Evolutionary conservation across 2,113 vertebrate species (phyloP).

Genomic region (Bambusicola thoracicus): DNA sequence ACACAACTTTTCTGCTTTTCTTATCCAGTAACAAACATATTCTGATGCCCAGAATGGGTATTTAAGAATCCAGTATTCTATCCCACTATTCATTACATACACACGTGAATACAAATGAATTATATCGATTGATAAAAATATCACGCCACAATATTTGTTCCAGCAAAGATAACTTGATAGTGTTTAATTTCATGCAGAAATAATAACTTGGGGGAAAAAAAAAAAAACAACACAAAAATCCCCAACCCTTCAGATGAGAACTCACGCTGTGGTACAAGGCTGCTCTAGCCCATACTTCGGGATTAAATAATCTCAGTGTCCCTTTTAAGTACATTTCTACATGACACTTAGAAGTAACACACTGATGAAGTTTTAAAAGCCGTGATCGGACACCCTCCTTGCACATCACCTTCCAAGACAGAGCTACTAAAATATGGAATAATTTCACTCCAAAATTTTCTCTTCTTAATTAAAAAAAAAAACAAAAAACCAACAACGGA

Average conservation of each 20-base stretch:
- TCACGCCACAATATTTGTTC: not conserved
- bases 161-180: not conserved
- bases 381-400: not conserved
- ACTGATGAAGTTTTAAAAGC: not conserved
- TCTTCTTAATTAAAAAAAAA: not conserved
- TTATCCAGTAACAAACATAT: not conserved
- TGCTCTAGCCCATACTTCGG: not conserved
- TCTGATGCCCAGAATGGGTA: not conserved
- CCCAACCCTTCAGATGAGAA: not conserved
- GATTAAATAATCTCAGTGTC: not conserved
- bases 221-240: too few species aligned
- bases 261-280: not conserved
- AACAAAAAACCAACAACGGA: too few species aligned
- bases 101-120: not conserved
- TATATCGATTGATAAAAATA: not conserved
- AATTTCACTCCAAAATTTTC: not conserved
- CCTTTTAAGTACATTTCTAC: not conserved
- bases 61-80: not conserved
- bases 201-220: conserved; percentile 5
- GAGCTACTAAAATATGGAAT: not conserved
- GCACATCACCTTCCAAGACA: not conserved
- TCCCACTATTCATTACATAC: not conserved
- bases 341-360: not conserved
- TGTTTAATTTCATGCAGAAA: not conserved
- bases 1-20: not conserved